Base-by-base conservation (phyloP, 2,113 vertebrate genomes). In the Megalops atlanticus region DNA sequence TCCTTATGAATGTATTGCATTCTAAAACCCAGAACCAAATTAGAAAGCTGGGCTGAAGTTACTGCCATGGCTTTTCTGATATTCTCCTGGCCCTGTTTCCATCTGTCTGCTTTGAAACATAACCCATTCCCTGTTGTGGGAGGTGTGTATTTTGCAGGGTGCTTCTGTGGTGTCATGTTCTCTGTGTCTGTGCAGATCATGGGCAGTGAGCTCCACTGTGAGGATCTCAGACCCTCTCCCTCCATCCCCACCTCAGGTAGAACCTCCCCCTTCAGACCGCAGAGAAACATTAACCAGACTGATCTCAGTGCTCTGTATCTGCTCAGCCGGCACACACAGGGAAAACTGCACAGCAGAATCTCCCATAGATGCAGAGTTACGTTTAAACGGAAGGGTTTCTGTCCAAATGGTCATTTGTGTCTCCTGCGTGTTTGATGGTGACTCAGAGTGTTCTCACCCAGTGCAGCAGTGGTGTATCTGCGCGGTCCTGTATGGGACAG, bases 221-320 rank as follows among this genome's bases (percentile, higher is more conserved):
- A 85, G 1, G 93, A 97, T 75, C 83, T 71, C 70, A 79, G 82
- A 58, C 94, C 96, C 54, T 97, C 97, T 1, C 58, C 75, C 47
- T 84, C 81, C 0, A 81, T 76, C 31, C 92, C 97, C 74, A 85
- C 89, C 78, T 96, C 96, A 89, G 97, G 97, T 98, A 91, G 87
- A 81, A 78, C 16, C 31, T 31, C n/a, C 35, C 31, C 31, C 40
- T 64, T n/a, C 58, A 27, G 0, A 31, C n/a, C n/a, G 31, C 27
- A 31, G 58, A 64, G 10, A 64, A 64, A 27, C 4, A 64, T 27
- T 64, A 64, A 64, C 24, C 31, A 64, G 24, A 64, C 27, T 31
- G n/a, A n/a, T 24, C 7, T 64, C 24, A 64, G 3, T 21, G 18
- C 21, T 21, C 52, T 24, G 24, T n/a, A 2, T 58, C 52, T 58